Evolutionary conservation across 1,140 invertebrate species (phyloP).

Genomic region (Agrypnia vestita): DNA sequence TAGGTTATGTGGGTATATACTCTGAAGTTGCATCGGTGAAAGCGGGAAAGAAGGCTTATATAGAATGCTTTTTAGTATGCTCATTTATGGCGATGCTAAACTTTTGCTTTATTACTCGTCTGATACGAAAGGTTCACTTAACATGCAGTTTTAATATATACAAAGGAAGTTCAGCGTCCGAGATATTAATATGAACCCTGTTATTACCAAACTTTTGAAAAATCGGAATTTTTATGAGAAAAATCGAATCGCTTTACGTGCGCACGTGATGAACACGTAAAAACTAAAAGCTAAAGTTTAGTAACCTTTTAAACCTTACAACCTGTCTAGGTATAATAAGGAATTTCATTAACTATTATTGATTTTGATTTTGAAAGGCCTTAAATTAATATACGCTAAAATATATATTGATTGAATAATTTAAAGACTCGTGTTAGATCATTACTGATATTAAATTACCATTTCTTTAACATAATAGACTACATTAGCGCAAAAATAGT

Average conservation of each 20-base stretch:
- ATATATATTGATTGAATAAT: too few species aligned
- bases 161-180: slow-evolving; percentile 25
- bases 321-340: too few species aligned
- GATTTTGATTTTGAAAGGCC: too few species aligned
- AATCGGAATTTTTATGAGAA: slow-evolving; percentile 27
- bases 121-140: slow-evolving; percentile 36
- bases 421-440: too few species aligned
- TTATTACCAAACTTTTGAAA: slow-evolving; percentile 34
- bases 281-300: background rate
- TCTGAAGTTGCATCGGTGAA: too few species aligned
- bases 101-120: slow-evolving; percentile 25
- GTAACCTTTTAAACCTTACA: too few species aligned
- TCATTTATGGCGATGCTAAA: slow-evolving; percentile 5
- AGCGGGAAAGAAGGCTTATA: background rate
- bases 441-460: too few species aligned
- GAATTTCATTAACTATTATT: too few species aligned
- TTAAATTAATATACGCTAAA: too few species aligned
- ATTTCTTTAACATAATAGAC: too few species aligned
- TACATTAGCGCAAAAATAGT: too few species aligned
- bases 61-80: background rate
- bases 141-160: slow-evolving; percentile 44
- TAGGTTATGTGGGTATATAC: too few species aligned
- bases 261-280: background rate
- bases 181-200: slow-evolving; percentile 38
- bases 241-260: slow-evolving; percentile 16